These are phyloP conservation scores for Olivierus martensii DNA, from an alignment of 1,140 invertebrate species.

Conservation along the genomic window DNA sequence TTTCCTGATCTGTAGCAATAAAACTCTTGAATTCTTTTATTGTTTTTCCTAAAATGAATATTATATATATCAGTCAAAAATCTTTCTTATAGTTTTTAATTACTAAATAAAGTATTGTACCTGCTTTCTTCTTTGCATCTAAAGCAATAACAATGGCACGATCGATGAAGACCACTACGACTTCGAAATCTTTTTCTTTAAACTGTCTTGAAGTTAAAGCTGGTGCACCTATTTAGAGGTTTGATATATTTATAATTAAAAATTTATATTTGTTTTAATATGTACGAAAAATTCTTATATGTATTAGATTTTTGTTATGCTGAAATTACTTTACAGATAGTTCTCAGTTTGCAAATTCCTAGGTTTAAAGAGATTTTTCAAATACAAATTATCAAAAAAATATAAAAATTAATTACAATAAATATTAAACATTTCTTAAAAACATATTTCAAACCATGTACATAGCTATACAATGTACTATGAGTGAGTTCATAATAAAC, in stretches of 20 bases:
- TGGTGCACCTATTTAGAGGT: slow-evolving; percentile 31
- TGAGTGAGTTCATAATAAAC: too few relatives aligned
- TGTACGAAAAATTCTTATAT: not conserved
- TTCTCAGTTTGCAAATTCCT: not conserved
- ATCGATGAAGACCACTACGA: slow-evolving; percentile 45
- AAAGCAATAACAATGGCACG: slow-evolving; percentile 34
- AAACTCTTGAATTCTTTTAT: slow-evolving; percentile 42
- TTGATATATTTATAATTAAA: not conserved
- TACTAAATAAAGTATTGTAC: slow-evolving; percentile 12
- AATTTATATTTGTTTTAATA: not conserved
- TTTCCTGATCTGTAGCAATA: slow-evolving; percentile 31
- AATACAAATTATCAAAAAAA: not conserved
- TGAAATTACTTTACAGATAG: too few relatives aligned
- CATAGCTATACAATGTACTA: too few relatives aligned
- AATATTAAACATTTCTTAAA: too few relatives aligned
- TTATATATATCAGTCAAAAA: not conserved
- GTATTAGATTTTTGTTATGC: not conserved
- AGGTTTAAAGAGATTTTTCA: not conserved
- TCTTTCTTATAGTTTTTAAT: not conserved
- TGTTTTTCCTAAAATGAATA: slow-evolving; percentile 20
- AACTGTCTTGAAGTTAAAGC: slow-evolving; percentile 46
- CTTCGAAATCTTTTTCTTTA: slow-evolving; percentile 43
- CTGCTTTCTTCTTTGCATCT: slow-evolving; percentile 30
- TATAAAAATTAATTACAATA: not conserved
- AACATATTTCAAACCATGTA: too few relatives aligned